These are phyloP conservation scores for Spinibarbus caldwelli DNA, from an alignment of 2,797 vertebrate species.

Conservation along the genomic window DNA sequence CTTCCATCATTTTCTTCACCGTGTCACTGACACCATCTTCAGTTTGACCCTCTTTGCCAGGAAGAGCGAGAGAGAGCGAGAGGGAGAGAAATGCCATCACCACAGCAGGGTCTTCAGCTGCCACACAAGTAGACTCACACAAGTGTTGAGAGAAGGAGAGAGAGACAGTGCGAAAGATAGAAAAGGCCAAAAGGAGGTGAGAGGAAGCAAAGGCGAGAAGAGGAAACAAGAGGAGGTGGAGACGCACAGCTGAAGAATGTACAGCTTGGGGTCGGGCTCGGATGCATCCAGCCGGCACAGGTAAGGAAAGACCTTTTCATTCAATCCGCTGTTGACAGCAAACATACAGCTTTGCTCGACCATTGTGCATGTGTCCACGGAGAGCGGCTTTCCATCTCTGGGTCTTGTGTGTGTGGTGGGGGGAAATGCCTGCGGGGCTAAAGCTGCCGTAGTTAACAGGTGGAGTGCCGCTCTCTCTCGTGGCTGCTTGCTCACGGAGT, in stretches of 20 bases:
- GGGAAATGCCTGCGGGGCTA: conserved; percentile 39
- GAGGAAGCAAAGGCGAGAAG: conserved; percentile 60
- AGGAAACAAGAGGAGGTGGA: conserved; percentile 38
- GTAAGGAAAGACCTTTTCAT: conserved; percentile 61
- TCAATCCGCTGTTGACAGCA: conserved; percentile 30
- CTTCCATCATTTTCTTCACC: conserved; percentile 30
- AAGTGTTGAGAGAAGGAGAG: conserved; percentile 50
- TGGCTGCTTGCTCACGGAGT: conserved; percentile 13
- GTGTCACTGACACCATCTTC: conserved; percentile 58
- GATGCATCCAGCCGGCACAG: conserved; percentile 71
- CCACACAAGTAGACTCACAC: conserved; percentile 48
- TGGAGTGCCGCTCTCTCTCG: conserved; percentile 46
- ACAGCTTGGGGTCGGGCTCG: conserved; percentile 66
- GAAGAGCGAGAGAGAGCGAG: conserved; percentile 32
- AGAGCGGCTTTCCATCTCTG: conserved; percentile 34
- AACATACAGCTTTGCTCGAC: conserved; percentile 43
- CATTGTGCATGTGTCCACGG: conserved; percentile 21
- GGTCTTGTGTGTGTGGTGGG: conserved; percentile 38
- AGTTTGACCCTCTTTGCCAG: conserved; percentile 52
- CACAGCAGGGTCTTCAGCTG: conserved; percentile 44
- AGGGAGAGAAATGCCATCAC: conserved; percentile 36
- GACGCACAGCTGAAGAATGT: conserved; percentile 60
- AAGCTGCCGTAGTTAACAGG: conserved; percentile 59
- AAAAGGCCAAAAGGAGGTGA: conserved; percentile 53
- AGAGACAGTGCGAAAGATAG: conserved; percentile 62